A percentile compares a stretch with the other conserved stretches of the same genome.
Evolutionary conservation across 2,797 vertebrate genomes (phyloP).

Genomic region (Macrochelys suwanniensis): DNA sequence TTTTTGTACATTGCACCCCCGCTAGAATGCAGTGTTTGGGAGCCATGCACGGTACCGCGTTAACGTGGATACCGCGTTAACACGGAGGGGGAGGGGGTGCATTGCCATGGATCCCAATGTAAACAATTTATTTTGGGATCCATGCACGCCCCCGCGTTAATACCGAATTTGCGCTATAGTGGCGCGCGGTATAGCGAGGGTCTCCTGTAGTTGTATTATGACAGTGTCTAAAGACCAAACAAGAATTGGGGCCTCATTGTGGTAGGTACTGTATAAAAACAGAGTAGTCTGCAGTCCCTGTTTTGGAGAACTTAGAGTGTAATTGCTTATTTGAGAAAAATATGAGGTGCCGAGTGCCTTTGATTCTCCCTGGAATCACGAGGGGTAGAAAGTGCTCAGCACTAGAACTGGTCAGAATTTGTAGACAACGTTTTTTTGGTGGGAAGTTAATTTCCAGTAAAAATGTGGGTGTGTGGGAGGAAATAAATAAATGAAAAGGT

Average conservation of each 20-base stretch:
- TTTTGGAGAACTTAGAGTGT: background rate
- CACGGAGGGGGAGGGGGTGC: no score
- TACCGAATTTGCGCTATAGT: no score
- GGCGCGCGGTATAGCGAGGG: no score
- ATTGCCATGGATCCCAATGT: no score
- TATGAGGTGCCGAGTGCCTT: background rate
- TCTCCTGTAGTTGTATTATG: background rate
- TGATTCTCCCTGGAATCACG: background rate
- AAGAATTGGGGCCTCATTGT: background rate
- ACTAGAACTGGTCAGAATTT: background rate
- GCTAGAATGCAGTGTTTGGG: no score
- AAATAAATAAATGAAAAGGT: background rate
- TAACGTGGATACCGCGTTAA: no score
- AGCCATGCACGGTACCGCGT: no score
- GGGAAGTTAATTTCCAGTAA: background rate
- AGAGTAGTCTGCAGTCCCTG: background rate
- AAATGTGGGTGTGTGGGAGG: rapidly evolving
- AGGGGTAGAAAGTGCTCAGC: background rate
- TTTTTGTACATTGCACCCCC: background rate
- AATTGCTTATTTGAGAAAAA: background rate
- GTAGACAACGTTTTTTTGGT: background rate
- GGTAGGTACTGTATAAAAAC: background rate
- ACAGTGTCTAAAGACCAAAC: background rate
- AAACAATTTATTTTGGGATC: no score
- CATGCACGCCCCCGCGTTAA: no score